Percentiles rank a stretch among this genome's conserved stretches.
phyloP scores from a whole-genome alignment of 2,888 invertebrate species.

The Ennomos erosarius region DNA sequence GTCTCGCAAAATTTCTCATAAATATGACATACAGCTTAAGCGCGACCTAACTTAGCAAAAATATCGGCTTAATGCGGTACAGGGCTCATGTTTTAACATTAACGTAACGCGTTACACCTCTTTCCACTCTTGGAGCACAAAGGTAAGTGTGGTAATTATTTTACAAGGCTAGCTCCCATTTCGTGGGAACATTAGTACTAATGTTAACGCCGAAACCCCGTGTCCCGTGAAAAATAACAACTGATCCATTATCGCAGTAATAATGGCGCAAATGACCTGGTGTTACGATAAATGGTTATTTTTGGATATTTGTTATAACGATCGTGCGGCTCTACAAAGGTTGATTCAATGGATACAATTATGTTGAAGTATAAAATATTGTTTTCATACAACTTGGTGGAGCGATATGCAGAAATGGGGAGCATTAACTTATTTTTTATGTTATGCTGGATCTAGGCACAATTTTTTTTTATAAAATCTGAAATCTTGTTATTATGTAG shows the following conservation, averaged over 20 bases:
- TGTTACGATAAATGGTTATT: slow-evolving; percentile 49
- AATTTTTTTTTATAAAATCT: too few species aligned
- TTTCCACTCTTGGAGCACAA: slow-evolving; percentile 50
- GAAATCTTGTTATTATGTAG: too few species aligned
- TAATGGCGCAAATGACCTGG: slow-evolving; percentile 55
- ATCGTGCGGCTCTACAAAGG: slow-evolving; percentile 33
- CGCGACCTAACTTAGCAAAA: slow-evolving; percentile 28
- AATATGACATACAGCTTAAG: slow-evolving; percentile 11
- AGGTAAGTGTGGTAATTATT: slow-evolving; percentile 64
- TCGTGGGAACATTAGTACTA: slow-evolving; percentile 63
- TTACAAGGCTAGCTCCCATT: slow-evolving; percentile 55
- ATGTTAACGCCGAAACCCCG: slow-evolving; percentile 64
- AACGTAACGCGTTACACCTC: slow-evolving; percentile 46
- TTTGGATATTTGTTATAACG: slow-evolving; percentile 46
- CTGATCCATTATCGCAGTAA: slow-evolving; percentile 62
- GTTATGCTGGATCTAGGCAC: too few species aligned
- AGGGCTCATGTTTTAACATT: slow-evolving; percentile 44
- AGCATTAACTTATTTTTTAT: neutral
- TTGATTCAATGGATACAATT: slow-evolving; percentile 36
- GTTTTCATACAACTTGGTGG: slow-evolving; percentile 18
- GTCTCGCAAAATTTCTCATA: slow-evolving; percentile 8
- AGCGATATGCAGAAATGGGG: slow-evolving; percentile 12
- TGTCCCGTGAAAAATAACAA: slow-evolving; percentile 65
- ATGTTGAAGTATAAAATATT: slow-evolving; percentile 21
- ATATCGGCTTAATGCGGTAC: slow-evolving; percentile 36